Evolutionary conservation across 1,140 invertebrate species (phyloP), one percentile per base, ranked within the genome.

Genomic region (Trissolcus basalis): DNA sequence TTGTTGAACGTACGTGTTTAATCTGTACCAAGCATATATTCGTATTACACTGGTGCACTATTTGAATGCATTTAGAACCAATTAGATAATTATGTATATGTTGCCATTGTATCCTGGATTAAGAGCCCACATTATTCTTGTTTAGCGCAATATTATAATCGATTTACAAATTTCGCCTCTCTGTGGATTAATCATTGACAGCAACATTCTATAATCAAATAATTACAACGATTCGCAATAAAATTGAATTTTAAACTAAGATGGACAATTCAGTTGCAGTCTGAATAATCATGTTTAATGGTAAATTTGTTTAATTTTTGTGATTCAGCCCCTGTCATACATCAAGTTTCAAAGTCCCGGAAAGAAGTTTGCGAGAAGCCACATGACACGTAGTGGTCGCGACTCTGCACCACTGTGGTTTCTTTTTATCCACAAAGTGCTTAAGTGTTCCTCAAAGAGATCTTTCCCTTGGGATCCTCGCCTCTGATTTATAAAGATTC

Each of bases 401-500:
- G 61, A 73, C 54, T 73, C 65, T 55, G 49, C 65, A 73, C 70
- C 19, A 39, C 60, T 61, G 70, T 7, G 61, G 55, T 60, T 60
- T 65, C 61, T 71, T 58, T 71, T 55, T 53, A 27, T 4, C 44
- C 35, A 48, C 44, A 73, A 73, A 73, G 70, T 54, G 14, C 48
- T 65, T 56, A 54, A 63, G 59, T 39, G 36, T 53, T 60, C 43
- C 59, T 55, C 53, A 64, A 72, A 72, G 59, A 69, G 59, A 69
- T 69, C 53, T 69, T 58, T 73, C 70, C 47, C 65, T 49, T 16
- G 50, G 70, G 53, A 71, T 71, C 6, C 63, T 68, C 56, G 55
- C 63, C 15, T 60, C 68, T 65, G 68, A 77, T 77, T 78, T 72
- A 69, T 47, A 43, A 71, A 68, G 64, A 72, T 64, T 72, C 36